phyloP scores from a whole-genome alignment of 2,797 vertebrate species.

The Champsocephalus esox region DNA sequence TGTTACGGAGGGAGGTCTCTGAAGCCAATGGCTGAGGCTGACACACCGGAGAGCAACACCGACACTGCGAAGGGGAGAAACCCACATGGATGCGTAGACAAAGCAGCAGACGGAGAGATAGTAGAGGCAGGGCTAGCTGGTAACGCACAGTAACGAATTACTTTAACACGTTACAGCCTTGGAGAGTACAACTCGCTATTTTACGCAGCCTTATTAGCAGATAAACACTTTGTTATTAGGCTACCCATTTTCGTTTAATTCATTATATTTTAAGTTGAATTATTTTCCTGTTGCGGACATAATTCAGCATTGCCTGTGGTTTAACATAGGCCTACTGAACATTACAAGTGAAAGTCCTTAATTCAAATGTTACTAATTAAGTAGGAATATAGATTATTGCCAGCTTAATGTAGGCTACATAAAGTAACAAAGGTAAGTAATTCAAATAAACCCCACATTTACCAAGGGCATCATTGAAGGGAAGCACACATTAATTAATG shows the following conservation, averaged over 20 bases:
- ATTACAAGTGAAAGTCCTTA: no score
- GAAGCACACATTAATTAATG: no score
- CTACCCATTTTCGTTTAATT: background rate
- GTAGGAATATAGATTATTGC: no score
- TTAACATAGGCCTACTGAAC: no score
- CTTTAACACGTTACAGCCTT: constrained; percentile 45
- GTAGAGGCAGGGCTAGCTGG: constrained; percentile 22
- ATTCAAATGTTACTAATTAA: no score
- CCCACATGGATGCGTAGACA: constrained; percentile 63
- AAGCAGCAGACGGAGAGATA: constrained; percentile 46
- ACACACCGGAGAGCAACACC: constrained; percentile 22
- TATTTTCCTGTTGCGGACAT: background rate
- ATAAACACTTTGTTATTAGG: background rate
- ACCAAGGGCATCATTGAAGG: no score
- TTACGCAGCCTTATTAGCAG: background rate
- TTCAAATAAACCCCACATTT: no score
- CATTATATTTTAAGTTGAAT: background rate
- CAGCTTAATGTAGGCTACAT: no score
- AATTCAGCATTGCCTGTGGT: no score
- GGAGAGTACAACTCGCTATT: background rate
- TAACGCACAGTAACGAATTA: constrained; percentile 26
- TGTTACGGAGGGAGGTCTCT: constrained; percentile 73
- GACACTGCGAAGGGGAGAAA: constrained; percentile 32
- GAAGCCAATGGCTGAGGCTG: constrained; percentile 74
- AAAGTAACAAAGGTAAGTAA: no score